Evolutionary conservation across 2,888 invertebrate species (phyloP), one percentile per base, ranked within the genome.

Genomic region (Drosophila paranaensis): DNA sequence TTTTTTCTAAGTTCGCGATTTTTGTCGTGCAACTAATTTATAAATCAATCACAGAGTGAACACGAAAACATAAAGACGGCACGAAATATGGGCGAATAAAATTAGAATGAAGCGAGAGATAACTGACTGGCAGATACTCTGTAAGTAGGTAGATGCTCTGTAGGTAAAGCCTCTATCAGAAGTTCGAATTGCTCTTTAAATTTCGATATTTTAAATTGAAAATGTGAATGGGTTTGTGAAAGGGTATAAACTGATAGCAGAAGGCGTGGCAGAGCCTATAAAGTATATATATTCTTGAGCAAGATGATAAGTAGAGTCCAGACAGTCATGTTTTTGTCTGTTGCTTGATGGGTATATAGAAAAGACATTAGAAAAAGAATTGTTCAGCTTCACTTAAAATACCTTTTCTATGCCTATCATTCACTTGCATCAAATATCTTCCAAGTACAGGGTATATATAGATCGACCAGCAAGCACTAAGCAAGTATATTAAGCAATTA

Each of bases 1-100:
- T 39, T 62, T 39, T 62, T 54, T 30, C 33, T 43, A 37, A 46
- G 13, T 56, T 50, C 65, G 56, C 48, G 55, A 65, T 71, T 72
- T 71, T 57, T 69, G 58, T 54, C 33, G 71, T 57, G 50, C 65
- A 62, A 81, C 70, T 64, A 79, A 84, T 84, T 81, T 73, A 81
- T 77, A 87, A 84, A 89, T 84, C 69, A 87, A 66, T 64, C 45
- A 55, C 63, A 61, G 27, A 56, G 35, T 60, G 43, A 60, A 30
- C 25, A 43, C 42, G 30, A 46, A 25, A 48, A 62, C 42, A 68
- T 67, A 60, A 66, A 68, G 45, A 57, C 25, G 55, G 67, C 46
- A 33, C 27, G 45, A 60, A 16, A 55, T 43, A 20, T 37, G 58
- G 45, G 66, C 33, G 51, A 63, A 27, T 45, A 54, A 73, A 68